A percentile compares a stretch with the other conserved stretches of the same genome.
Evolutionary conservation across 1,140 invertebrate genomes (phyloP).

Genomic region (Trichomalopsis sarcophagae): DNA sequence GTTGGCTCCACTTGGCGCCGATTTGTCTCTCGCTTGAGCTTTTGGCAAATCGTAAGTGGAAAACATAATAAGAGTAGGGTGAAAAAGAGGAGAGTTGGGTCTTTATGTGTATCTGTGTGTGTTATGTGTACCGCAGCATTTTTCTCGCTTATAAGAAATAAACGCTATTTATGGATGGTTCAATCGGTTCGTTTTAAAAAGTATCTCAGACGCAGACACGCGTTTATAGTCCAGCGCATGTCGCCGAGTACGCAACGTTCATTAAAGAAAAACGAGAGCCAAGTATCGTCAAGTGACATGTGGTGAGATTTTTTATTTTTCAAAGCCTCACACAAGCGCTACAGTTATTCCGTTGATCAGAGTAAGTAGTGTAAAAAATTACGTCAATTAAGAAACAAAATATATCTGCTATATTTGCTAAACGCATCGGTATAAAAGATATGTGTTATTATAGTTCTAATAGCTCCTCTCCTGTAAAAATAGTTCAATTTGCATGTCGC

Average conservation of each 20-base stretch:
- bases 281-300: conserved; percentile 3
- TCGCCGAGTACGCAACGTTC: not conserved
- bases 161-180: conserved; percentile 39
- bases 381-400: not conserved
- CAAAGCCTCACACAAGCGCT: not conserved
- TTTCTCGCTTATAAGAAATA: conserved; percentile 34
- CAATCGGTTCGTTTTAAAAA: conserved; percentile 9
- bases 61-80: conserved; percentile 18
- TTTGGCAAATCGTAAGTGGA: conserved; percentile 21
- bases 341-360: conserved; percentile 9
- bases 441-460: conserved; percentile 9
- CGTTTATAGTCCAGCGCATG: not conserved
- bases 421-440: conserved; percentile 18
- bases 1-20: not conserved
- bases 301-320: conserved; percentile 45
- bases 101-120: not conserved
- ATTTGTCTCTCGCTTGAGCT: conserved; percentile 17
- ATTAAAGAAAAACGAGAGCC: conserved; percentile 3
- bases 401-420: conserved; percentile 16
- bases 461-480: conserved; percentile 27
- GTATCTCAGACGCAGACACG: not conserved
- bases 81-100: not conserved
- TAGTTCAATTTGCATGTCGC: conserved; percentile 20
- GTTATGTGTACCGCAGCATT: conserved; percentile 18
- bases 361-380: not conserved